Percentiles rank a stretch among this genome's conserved stretches.
phyloP scores from a whole-genome alignment of 1,140 invertebrate species.

The Hylaeus volcanicus region DNA sequence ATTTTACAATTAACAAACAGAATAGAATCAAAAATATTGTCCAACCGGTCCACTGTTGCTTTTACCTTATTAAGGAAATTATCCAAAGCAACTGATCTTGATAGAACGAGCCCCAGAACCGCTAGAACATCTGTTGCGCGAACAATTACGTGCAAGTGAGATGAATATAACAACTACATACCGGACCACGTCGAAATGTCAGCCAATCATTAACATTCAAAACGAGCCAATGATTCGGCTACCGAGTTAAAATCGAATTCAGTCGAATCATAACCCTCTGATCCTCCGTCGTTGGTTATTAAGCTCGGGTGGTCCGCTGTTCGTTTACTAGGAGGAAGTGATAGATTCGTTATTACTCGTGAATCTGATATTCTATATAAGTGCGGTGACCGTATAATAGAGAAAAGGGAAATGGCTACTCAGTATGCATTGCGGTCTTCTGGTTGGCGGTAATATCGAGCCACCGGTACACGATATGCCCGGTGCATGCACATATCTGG shows the following conservation, averaged over 20 bases:
- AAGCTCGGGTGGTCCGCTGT: background rate
- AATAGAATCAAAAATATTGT: too few species aligned
- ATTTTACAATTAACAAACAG: too few species aligned
- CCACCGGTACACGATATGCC: slow-evolving; percentile 72
- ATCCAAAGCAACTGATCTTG: background rate
- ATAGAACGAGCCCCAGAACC: background rate
- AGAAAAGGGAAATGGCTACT: slow-evolving; percentile 74
- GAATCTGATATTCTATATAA: slow-evolving; percentile 74
- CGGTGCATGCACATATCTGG: slow-evolving; percentile 46
- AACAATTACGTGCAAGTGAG: background rate
- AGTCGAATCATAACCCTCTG: too few species aligned
- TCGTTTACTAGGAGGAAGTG: slow-evolving; percentile 59
- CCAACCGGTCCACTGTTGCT: too few species aligned
- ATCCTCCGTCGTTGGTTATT: background rate
- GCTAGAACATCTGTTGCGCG: slow-evolving; percentile 1
- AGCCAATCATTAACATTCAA: slow-evolving; percentile 33
- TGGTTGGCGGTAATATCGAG: slow-evolving; percentile 72
- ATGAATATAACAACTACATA: background rate
- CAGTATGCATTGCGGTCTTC: slow-evolving; percentile 79
- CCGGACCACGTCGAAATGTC: background rate
- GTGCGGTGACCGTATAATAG: slow-evolving; percentile 76
- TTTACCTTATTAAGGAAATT: too few species aligned
- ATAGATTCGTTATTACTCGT: slow-evolving; percentile 76
- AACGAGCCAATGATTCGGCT: background rate
- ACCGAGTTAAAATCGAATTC: background rate